These are phyloP conservation scores for Brachionus asplanchnoidis DNA, from an alignment of 1,140 invertebrate genomes.

Conservation along the genomic window DNA sequence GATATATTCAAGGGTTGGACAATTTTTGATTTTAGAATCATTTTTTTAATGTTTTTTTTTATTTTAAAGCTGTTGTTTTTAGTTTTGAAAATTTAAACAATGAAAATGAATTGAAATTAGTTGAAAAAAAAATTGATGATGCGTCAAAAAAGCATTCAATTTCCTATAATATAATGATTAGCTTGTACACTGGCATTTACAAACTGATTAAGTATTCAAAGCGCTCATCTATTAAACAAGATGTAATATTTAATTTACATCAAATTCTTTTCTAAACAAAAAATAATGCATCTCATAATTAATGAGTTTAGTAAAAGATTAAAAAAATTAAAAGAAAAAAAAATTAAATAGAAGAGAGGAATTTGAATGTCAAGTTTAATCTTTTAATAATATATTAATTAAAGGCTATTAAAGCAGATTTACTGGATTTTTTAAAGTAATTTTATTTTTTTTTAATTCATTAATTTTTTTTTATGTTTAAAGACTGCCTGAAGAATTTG, in stretches of 20 bases:
- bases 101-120: background rate
- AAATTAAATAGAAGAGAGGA: background rate
- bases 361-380: background rate
- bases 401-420: background rate
- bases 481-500: conserved; percentile 11
- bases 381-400: background rate
- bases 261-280: background rate
- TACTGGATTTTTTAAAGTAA: conserved; percentile 1
- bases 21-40: background rate
- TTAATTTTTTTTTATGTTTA: background rate
- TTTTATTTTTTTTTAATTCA: background rate
- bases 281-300: no score
- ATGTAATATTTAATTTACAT: background rate
- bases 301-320: no score
- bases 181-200: background rate
- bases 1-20: background rate
- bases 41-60: background rate
- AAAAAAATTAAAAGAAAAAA: background rate
- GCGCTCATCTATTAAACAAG: background rate
- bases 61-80: background rate
- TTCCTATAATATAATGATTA: background rate
- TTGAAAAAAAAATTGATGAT: background rate
- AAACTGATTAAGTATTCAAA: background rate
- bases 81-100: background rate
- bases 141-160: background rate